phyloP scores from a whole-genome alignment of 2,888 invertebrate genomes.

The Crocallis elinguaria region DNA sequence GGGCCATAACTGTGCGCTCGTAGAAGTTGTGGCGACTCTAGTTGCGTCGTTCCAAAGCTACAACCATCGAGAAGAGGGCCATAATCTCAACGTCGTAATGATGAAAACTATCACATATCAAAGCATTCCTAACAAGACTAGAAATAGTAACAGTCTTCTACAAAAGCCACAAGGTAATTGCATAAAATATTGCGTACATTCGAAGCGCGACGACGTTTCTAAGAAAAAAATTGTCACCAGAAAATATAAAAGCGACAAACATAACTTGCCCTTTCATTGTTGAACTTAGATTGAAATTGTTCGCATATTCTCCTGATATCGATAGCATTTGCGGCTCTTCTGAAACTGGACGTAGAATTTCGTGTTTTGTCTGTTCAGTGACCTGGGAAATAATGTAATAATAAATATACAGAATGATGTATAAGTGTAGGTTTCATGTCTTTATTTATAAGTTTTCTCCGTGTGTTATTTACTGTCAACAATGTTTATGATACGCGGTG shows the following conservation, averaged over 20 bases:
- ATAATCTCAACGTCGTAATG: too few relatives aligned
- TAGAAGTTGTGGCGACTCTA: too few relatives aligned
- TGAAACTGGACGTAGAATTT: conserved; percentile 24
- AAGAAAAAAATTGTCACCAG: conserved; percentile 20
- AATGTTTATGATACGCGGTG: too few relatives aligned
- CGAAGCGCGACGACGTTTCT: conserved; percentile 16
- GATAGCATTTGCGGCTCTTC: conserved; percentile 27
- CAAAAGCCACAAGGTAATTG: not conserved
- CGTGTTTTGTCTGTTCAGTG: conserved; percentile 30
- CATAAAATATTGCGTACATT: conserved; percentile 19
- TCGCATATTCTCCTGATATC: conserved; percentile 26
- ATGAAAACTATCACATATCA: conserved; percentile 2
- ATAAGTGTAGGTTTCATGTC: not conserved
- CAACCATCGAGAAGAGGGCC: too few relatives aligned
- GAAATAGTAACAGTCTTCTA: conserved; percentile 11
- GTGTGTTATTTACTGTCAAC: not conserved
- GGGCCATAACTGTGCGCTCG: too few relatives aligned
- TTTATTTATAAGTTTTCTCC: conserved; percentile 2
- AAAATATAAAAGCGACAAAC: conserved; percentile 28
- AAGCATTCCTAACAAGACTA: conserved; percentile 1
- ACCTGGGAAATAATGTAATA: conserved; percentile 24
- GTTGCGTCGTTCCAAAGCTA: too few relatives aligned
- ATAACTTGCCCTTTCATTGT: conserved; percentile 17
- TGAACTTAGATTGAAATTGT: conserved; percentile 24
- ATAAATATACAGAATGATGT: conserved; percentile 23